Evolutionary conservation across 2,888 invertebrate genomes (phyloP), one percentile per base, ranked within the genome.

Genomic region (Lasius platythorax): DNA sequence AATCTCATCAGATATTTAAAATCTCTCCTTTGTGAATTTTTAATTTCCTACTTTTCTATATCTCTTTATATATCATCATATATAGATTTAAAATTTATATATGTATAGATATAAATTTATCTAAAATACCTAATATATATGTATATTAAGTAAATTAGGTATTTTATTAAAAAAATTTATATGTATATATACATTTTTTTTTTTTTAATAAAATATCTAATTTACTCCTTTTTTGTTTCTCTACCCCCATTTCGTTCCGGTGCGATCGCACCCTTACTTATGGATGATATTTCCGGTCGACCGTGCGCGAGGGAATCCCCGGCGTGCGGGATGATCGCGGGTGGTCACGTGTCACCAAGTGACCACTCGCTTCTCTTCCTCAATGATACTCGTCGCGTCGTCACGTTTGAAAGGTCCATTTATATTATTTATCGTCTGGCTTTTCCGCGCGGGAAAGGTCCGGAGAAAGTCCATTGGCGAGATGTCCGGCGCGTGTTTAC

Each of bases 331-430:
- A 83, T 83, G 87, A 75, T 76, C 9, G 81, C 63, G 40, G 53
- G 11, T 67, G 88, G 89, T 87, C 89, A 89, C 89, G 89, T 89
- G 89, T 86, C 76, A 87, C 73, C 82, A 78, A 88, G 82, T 89
- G 89, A 85, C 89, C 88, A 64, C 30, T 75, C 70, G 79, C 61
- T 82, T 82, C 81, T 66, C 46, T 33, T 50, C 23, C 73, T 87
- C 72, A 40, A 73, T 84, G 75, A 67, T 66, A 67, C 70, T 85
- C 63, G 81, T 82, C 89, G 82, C 68, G 73, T 88, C 85, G 85
- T 76, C 87, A 83, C 85, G 84, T 87, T 83, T 75, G 85, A 83
- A 53, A 53, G 86, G 79, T 63, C 87, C 86, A 85, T 89, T 89
- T 85, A 84, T 85, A 89, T 89, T 83, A 81, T 87, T 89, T 89